Evolutionary conservation across 2,888 invertebrate species (phyloP), one percentile per base, ranked within the genome.

Genomic region (Antitype chi): DNA sequence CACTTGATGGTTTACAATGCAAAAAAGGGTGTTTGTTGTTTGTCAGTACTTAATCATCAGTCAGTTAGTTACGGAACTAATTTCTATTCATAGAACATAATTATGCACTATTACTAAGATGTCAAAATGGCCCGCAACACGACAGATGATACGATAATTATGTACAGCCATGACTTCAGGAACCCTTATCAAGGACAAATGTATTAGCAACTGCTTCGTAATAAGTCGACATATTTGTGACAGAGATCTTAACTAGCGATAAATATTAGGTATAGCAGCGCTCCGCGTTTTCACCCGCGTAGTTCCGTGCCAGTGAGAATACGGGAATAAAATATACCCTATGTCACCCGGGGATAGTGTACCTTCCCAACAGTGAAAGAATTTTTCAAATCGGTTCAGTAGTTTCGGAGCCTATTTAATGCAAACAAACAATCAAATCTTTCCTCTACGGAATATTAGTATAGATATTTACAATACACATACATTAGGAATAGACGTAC

Each of bases 121-220:
- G n/a, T 57, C n/a, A 70, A 59, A 75, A 32, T 72, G 32, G 13
- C 5, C 55, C 59, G 15, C 53, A 69, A 43, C n/a, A 57, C 11
- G 32, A 68, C 60, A 28, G 15, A 32, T n/a, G 57, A 57, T 66
- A 23, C 11, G 43, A 79, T 84, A 71, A 80, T 84, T 49, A 62
- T 49, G 63, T n/a, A 1, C 11, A 69, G 66, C 38, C 53, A 66
- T 64, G 74, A 66, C 66, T 69, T 53, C 17, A 72, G 57, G 25
- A 74, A 70, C 74, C 81, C 81, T 72, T 74, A 20, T 20, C 64
- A 74, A 85, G 76, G 74, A 20, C 55, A 71, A 47, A 81, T 66
- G 9, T 66, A 49, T 85, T 85, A 81, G 13, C 76, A 70, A 47
- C 52, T 23, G 32, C 15, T 20, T 66, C n/a, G 8, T 74, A 80